Evolutionary conservation across 2,113 vertebrate genomes (phyloP), one percentile per base, ranked within the genome.

Genomic region (Malurus elegans): DNA sequence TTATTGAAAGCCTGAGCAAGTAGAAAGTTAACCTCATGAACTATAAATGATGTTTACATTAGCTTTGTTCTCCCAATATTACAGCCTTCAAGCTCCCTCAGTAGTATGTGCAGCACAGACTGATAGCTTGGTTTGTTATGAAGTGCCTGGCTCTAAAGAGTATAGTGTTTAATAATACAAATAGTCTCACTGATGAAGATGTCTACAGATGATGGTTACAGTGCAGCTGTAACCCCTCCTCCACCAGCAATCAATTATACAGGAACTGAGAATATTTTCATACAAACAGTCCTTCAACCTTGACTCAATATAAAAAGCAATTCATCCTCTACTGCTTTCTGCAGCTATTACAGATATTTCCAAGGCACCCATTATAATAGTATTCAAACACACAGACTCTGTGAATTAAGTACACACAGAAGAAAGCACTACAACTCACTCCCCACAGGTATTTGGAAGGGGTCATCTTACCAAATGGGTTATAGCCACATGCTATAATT

Each of bases 1-100:
- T 61, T 66, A 75, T 10, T 48, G 56, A 70, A 93, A 88, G 32
- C 58, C 4, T 53, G 26, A 86, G 60, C 79, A 78, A 73, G 32
- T 31, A 86, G 47, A 70, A 93, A 76, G 54, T 90, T 90, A 92
- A 90, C 79, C 79, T 90, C 60, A 40, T 51, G 79, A 94, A 92
- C 92, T 80, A 31, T 31, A 88, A 88, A 92, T 65, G 58, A 80
- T 74, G 79, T 78, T 95, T 93, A 90, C 56, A 54, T 83, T 88
- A 92, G 71, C 32, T 94, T 76, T 85, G 38, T 66, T 70, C 74
- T 94, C 34, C 79, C 74, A 72, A 0, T 62, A 73, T 58, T 50
- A 84, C 40, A 73, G 79, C 34, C 42, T 76, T 79, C 78, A 65
- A 62, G 28, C 60, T 93, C 48, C 71, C 25, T 18, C 73, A 85